phyloP scores from a whole-genome alignment of 2,113 vertebrate genomes.

The Chaetorhynchus papuensis region DNA sequence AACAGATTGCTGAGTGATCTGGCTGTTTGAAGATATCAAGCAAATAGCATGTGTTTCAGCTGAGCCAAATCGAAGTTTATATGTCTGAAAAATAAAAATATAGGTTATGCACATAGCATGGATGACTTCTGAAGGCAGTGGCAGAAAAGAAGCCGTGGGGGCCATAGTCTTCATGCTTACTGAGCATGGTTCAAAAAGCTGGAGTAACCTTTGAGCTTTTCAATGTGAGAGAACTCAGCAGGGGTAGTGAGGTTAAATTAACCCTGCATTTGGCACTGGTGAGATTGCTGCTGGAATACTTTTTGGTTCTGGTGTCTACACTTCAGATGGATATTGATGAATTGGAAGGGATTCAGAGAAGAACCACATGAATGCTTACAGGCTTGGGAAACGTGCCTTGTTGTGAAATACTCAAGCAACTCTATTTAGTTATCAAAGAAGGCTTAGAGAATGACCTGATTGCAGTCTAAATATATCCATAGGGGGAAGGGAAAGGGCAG shows the following conservation, averaged over 20 bases:
- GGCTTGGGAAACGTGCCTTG: background rate
- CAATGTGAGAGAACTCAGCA: background rate
- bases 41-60: background rate
- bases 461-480: background rate
- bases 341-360: constrained; percentile 46
- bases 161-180: background rate
- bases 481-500: background rate
- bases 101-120: background rate
- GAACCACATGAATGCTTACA: constrained; percentile 13
- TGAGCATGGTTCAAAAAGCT: background rate
- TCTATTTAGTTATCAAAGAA: constrained; percentile 24
- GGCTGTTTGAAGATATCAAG: constrained; percentile 21
- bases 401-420: background rate
- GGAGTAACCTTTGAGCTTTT: background rate
- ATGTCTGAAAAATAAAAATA: background rate
- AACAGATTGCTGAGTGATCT: constrained; percentile 37
- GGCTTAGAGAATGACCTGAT: background rate
- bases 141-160: background rate
- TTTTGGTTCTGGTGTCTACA: constrained; percentile 7
- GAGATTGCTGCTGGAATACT: background rate
- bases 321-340: constrained; percentile 57
- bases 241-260: constrained; percentile 21
- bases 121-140: background rate
- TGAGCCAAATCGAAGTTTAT: background rate
- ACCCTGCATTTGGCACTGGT: constrained; percentile 3